Base-by-base conservation (phyloP, 2,113 vertebrate species). In the Vimba vimba region DNA sequence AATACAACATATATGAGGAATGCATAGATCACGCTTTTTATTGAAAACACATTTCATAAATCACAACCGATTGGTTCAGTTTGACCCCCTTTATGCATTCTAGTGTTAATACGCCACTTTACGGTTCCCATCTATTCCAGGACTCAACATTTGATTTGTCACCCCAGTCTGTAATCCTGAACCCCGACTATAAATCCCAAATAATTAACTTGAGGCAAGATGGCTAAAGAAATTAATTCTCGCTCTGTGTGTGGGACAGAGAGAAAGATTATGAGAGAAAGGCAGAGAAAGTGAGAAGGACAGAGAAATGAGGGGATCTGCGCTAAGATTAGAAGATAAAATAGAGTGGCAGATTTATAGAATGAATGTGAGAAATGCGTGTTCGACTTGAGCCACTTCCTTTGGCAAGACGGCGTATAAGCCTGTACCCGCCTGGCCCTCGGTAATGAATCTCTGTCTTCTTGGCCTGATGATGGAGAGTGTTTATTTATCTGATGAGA, bases 311-410 rank as follows among this genome's bases (percentile, higher is more conserved):
- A 23, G 81, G 10, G 50, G 33, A 84, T 57, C 55, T 57, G 55
- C 8, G 6, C 27, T 62, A 74, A 50, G 43, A 62, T 82, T 36
- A 83, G 84, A 84, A 78, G 89, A 80, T 33, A 71, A 87, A 91
- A 91, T 84, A 81, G 86, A 78, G 80, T 86, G 87, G 83, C 87
- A 90, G 93, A 94, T 95, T 93, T 94, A 94, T 91, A 73, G 91
- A 87, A 50, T 50, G 71, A 76, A 84, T 76, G 50, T 27, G 17
- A 88, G 55, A 93, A 92, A 93, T 93, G 91, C 83, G 74, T 86
- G 89, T 90, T 91, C 69, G 47, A 4, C 84, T 87, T 91, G 83
- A 93, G 84, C 90, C 69, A 88, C 88, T 91, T 94, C 91, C 90
- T 89, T 64, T 76, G 74, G 69, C 30, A 89, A 86, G 90, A 92